Evolutionary conservation across 2,888 invertebrate genomes (phyloP), one percentile per base, ranked within the genome.

Genomic region (Eudemis profundana): DNA sequence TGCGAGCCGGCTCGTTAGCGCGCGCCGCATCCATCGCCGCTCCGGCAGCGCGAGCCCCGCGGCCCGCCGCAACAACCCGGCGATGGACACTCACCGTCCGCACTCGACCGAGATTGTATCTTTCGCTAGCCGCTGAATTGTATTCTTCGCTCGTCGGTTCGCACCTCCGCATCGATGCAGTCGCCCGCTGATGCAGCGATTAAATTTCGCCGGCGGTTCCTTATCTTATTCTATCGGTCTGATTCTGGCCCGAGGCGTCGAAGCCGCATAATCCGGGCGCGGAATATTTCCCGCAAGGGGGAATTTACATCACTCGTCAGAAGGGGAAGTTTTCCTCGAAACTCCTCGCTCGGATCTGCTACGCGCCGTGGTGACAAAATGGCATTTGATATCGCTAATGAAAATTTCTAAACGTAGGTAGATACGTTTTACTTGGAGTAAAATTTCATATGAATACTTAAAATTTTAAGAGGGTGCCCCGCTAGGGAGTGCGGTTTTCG

Each of bases 1-100:
- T 63, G 29, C 60, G 50, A 71, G 69, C 70, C 69, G 73, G 72
- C 61, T 59, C 47, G 63, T 68, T 61, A 64, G 23, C 38, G 17
- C 14, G 38, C 56, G 64, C 51, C 29, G 23, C 21, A 21, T 44
- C 57, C 57, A 33, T 15, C 17, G 50, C 63, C 29, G 49, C 54
- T 17, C 19, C 7, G 3, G 5, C 21, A n/a, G n/a, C n/a, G n/a
- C n/a, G n/a, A n/a, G n/a, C n/a, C n/a, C 21, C 10, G 10, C 14
- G 2, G 14, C 21, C 10, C 10, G 14, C 33, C 8, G 17, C 23
- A 5, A 23, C 3, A 12, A n/a, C 50, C 42, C 33, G 29, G 42
- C 50, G 21, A 21, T 61, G 60, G n/a, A 49, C 19, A 29, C 56
- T n/a, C 29, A 42, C 17, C 38, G 38, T 14, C 14, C 49, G 19